Percentiles rank a stretch among this genome's conserved stretches.
Evolutionary conservation across 2,113 vertebrate genomes (phyloP).

Genomic region (Myotis davidii): DNA sequence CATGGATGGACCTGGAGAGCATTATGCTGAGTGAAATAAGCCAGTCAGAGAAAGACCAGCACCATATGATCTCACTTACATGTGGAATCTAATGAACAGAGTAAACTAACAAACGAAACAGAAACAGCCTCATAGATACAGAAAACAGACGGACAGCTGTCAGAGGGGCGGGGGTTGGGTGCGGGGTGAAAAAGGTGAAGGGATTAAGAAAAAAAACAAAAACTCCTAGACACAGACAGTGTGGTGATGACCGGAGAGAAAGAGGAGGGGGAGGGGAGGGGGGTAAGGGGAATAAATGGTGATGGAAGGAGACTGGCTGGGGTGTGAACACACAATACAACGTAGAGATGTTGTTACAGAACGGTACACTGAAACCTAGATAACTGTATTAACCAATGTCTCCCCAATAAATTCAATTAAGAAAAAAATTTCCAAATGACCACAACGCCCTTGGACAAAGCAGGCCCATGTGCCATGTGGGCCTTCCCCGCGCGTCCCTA

Average conservation of each 20-base stretch:
- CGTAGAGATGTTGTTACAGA: not conserved
- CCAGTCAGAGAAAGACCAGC: not conserved
- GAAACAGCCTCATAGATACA: not conserved
- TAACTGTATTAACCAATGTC: no score
- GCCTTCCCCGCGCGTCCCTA: conserved; percentile 31
- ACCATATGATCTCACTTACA: not conserved
- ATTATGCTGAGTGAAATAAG: not conserved
- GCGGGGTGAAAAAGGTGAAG: not conserved
- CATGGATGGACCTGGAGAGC: not conserved
- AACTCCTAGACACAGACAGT: not conserved
- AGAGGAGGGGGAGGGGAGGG: not conserved
- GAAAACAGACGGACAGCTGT: not conserved
- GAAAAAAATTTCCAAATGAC: not conserved
- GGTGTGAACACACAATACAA: not conserved
- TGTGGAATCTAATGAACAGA: not conserved
- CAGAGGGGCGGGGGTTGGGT: not conserved
- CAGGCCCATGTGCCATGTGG: fast-evolving
- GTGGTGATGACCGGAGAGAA: not conserved
- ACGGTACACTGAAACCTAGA: fast-evolving
- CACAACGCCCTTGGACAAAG: not conserved
- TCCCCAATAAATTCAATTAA: not conserved
- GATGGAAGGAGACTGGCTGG: not conserved
- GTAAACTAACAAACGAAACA: not conserved
- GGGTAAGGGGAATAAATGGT: not conserved
- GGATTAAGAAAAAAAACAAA: not conserved